Evolutionary conservation across 2,888 invertebrate species (phyloP).

Genomic region (Petrophora chlorosata): DNA sequence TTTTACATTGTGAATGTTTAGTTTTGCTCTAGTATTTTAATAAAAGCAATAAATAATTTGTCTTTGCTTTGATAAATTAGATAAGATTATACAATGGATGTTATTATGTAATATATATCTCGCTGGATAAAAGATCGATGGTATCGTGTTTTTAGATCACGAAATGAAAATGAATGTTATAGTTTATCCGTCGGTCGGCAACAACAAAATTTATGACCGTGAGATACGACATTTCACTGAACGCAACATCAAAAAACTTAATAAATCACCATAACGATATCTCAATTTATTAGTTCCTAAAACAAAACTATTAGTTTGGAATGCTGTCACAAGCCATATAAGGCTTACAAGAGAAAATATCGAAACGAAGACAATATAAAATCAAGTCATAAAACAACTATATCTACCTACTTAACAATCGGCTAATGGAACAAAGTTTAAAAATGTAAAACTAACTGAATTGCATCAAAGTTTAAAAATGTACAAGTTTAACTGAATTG

Average conservation of each 20-base stretch:
- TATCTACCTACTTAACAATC: too few relatives aligned
- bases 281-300: constrained; percentile 17
- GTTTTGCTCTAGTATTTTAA: constrained; percentile 14
- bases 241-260: constrained; percentile 34
- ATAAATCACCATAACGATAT: constrained; percentile 27
- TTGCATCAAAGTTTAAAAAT: too few relatives aligned
- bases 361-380: neutral
- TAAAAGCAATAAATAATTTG: constrained; percentile 29
- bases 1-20: constrained; percentile 17
- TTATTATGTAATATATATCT: constrained; percentile 30
- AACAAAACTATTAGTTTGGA: neutral
- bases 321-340: neutral
- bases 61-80: constrained; percentile 31
- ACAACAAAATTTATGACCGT: constrained; percentile 33
- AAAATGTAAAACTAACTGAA: too few relatives aligned
- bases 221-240: constrained; percentile 31
- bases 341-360: neutral
- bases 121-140: constrained; percentile 31
- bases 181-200: constrained; percentile 24
- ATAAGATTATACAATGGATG: constrained; percentile 30
- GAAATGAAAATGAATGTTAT: constrained; percentile 35
- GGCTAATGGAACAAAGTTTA: too few relatives aligned
- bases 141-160: constrained; percentile 32
- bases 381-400: too few relatives aligned
- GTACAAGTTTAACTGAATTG: too few relatives aligned